Percentiles rank a stretch among this genome's conserved stretches.
phyloP scores from a whole-genome alignment of 2,113 vertebrate species.

The Gopherus evgoodei region DNA sequence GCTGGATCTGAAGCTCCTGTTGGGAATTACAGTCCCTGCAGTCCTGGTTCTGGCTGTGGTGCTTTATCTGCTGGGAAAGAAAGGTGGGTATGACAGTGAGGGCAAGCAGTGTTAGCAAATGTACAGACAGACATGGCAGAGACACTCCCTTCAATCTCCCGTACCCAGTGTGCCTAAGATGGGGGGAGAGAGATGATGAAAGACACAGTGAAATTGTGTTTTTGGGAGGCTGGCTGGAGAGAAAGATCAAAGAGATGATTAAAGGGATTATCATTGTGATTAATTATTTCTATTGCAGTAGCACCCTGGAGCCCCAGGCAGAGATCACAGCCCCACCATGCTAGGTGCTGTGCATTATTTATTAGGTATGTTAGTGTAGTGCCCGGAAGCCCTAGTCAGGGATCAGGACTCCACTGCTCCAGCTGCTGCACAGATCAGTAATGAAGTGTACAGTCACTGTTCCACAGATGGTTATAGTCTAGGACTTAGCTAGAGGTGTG shows the following conservation, averaged over 20 bases:
- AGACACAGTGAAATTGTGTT: not conserved
- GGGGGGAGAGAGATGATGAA: not conserved
- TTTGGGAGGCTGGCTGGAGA: not conserved
- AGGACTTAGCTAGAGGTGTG: not conserved
- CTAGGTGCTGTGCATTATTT: not conserved
- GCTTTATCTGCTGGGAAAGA: not conserved
- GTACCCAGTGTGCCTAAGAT: not conserved
- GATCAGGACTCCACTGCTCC: not conserved
- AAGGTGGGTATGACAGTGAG: not conserved
- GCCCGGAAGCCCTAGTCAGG: not conserved
- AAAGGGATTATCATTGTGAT: not conserved
- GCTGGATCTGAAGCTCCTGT: not conserved
- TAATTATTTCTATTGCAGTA: not conserved
- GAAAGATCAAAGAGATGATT: not conserved
- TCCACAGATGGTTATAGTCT: not conserved
- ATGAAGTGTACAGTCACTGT: not conserved
- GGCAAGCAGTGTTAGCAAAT: not conserved
- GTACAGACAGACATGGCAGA: not conserved
- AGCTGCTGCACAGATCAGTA: not conserved
- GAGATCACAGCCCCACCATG: not conserved
- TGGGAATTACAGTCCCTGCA: not conserved
- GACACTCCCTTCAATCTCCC: rapidly evolving
- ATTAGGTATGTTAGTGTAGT: not conserved
- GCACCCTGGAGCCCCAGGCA: not conserved
- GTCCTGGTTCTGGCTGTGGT: not conserved